Evolutionary conservation across 2,888 invertebrate genomes (phyloP).

Genomic region (Epirrita christyi): DNA sequence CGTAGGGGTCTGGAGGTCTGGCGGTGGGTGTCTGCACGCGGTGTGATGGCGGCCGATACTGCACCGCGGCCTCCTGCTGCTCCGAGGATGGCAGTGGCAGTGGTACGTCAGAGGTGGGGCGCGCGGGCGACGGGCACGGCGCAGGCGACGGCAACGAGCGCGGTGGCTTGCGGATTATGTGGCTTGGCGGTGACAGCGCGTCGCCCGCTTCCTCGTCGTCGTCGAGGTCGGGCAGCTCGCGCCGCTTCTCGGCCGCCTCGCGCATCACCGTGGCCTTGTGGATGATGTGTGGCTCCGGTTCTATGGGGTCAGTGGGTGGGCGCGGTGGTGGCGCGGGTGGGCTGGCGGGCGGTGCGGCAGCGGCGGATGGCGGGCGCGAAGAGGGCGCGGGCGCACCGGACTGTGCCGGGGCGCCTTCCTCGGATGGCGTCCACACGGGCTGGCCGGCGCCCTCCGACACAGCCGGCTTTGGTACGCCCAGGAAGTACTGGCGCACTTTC

Average conservation of each 20-base stretch:
- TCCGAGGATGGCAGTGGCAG: conserved; percentile 51
- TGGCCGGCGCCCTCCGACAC: conserved; percentile 69
- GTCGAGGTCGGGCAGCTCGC: conserved; percentile 73
- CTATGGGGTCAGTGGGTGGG: conserved; percentile 76
- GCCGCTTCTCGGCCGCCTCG: conserved; percentile 78
- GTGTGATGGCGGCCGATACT: conserved; percentile 57
- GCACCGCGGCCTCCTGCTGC: conserved; percentile 43
- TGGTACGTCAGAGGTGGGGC: conserved; percentile 61
- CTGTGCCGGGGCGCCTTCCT: conserved; percentile 73
- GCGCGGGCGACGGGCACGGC: conserved; percentile 69
- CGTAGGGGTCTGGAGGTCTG: conserved; percentile 68
- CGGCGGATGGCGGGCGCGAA: conserved; percentile 79
- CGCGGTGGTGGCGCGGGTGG: conserved; percentile 69
- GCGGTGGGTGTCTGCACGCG: conserved; percentile 68
- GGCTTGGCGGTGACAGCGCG: conserved; percentile 77
- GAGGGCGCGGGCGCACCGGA: conserved; percentile 75
- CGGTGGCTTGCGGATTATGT: conserved; percentile 76
- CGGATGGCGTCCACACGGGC: conserved; percentile 66
- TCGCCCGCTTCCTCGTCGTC: conserved; percentile 72
- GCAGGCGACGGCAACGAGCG: conserved; percentile 68
- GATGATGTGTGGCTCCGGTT: conserved; percentile 83
- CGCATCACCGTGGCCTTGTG: conserved; percentile 83
- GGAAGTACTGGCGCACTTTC: conserved; percentile 91
- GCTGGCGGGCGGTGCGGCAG: conserved; percentile 76
- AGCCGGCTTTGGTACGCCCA: conserved; percentile 88